Base-by-base conservation (phyloP, 2,888 invertebrate species). In the Chironomus tentans region DNA sequence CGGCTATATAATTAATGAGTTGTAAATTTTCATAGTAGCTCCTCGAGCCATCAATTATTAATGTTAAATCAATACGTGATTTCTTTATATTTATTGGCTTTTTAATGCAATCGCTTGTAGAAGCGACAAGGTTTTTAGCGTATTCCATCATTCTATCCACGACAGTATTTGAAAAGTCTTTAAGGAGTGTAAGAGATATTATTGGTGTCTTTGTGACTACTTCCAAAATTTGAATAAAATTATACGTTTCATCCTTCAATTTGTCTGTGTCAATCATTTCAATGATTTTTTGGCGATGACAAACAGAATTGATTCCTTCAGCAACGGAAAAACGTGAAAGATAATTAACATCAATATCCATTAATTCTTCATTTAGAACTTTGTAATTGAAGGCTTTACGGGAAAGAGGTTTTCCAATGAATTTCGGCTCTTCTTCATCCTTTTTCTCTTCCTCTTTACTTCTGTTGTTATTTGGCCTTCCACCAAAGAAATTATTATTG, bases 31-130 rank as follows among this genome's bases (percentile, higher is more conserved):
- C 85, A 79, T 87, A 87, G 69, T 84, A 84, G 77, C 84, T 85
- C 86, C 88, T 88, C 15, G 87, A 85, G 24, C 86, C 87, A 80
- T 89, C 89, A 0, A 88, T 86, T 21, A 88, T 87, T 12, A 88
- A 82, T 61, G 87, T 84, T 62, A 89, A 80, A 79, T 89, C 88
- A 78, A 88, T 81, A 5, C 84, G 82, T 2, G 87, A 85, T 56
- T 84, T 82, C 68, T 61, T 77, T 70, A 77, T 70, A 50, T 77
- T 77, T 5, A 46, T 48, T 15, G 76, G 69, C 15, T 77, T 77
- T 21, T 77, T 50, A 61, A 61, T 71, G 68, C 79, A 79, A 21
- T 62, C n/a, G 3, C 78, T 76, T 3, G 77, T 13, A 6, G 56
- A 69, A 15, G 78, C 78, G 5, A 79, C 78, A 68, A 81, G 71